Base-by-base conservation (phyloP, 2,113 vertebrate species). In the Vireo altiloquus region DNA sequence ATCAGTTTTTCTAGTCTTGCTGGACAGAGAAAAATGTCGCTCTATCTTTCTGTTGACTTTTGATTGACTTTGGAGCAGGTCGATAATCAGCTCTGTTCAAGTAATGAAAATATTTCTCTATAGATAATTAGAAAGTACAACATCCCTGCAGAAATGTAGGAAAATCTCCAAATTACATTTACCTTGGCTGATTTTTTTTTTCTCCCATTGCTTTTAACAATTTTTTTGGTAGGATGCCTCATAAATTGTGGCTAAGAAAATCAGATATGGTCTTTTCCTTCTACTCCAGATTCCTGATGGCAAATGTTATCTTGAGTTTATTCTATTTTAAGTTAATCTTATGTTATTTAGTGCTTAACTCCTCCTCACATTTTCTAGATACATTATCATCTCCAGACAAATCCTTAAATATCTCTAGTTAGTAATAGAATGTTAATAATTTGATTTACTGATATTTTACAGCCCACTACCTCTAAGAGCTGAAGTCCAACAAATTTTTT, bases 21-120 rank as follows among this genome's bases (percentile, higher is more conserved):
- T 94, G 72, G 54, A 80, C 63, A 82, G 35, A 82, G 33, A 65
- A 82, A 79, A 87, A 82, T 53, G 23, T 39, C 2, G 1, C 46
- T 94, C 30, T 76, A 79, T 93, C 61, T 86, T 76, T 80, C 63
- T 54, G 54, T 66, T 97, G 85, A 91, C 63, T 96, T 94, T 70
- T 90, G 86, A 77, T 74, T 92, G 86, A 80, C 82, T 93, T 92
- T 92, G 59, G 42, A 90, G 4, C 28, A 63, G 33, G 35, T 79
- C 30, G 1, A 88, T 90, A 82, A 82, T 52, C 66, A 85, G 15
- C 20, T 76, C 21, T 66, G 39, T 57, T 93, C 68, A 86, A 81
- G 89, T 83, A 93, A 83, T 76, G 70, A 90, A 82, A 82, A 66
- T 53, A 15, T 79, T 78, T 94, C 61, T 94, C 23, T 82, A 11